Evolutionary conservation across 23 tunicate species (phyloP), one percentile per base, ranked within the genome.

Genomic region (Botrylloides violaceus): DNA sequence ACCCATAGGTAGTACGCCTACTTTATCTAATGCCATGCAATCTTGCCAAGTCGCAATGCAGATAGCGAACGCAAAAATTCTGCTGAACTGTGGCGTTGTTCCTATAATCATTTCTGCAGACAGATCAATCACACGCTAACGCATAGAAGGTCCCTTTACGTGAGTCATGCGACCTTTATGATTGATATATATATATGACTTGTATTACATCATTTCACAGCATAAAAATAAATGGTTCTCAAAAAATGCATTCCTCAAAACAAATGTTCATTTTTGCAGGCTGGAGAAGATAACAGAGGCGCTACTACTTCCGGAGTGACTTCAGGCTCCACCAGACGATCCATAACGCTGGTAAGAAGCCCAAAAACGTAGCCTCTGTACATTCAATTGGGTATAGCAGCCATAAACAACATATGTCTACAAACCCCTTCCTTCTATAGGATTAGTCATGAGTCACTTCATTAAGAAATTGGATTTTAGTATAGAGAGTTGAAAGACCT

Each of bases 371-470:
- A 43, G 15, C 9, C 9, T 43, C 15, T 15, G 53, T 15, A 9
- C 9, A 7, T 43, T 15, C 15, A 43, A 43, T 43, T 15, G 53
- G 12, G 53, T 7, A 43, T 9, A 43, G 53, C 53, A 7, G 53
- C 53, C 15, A 43, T 15, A 43, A 43, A 43, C 53, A 43, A 43
- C 53, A 43, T 7, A 43, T 15, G 15, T 43, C 53, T 9, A 7
- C 53, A 43, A 43, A 15, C 12, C 53, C 12, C 53, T n/a, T 7
- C 53, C 15, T 43, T 7, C 15, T 9, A 43, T 43, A 7, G 53
- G 53, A 43, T 43, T 43, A 43, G 53, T 43, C 53, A 43, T 43
- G 53, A 43, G 53, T 43, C 53, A 43, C 15, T 43, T 43, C 53
- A 43, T 43, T 43, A 43, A 43, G 53, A 43, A 43, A 43, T 43